phyloP scores from a whole-genome alignment of 53 echinoderm and acorn worm genomes.

The Stichopus horrens region DNA sequence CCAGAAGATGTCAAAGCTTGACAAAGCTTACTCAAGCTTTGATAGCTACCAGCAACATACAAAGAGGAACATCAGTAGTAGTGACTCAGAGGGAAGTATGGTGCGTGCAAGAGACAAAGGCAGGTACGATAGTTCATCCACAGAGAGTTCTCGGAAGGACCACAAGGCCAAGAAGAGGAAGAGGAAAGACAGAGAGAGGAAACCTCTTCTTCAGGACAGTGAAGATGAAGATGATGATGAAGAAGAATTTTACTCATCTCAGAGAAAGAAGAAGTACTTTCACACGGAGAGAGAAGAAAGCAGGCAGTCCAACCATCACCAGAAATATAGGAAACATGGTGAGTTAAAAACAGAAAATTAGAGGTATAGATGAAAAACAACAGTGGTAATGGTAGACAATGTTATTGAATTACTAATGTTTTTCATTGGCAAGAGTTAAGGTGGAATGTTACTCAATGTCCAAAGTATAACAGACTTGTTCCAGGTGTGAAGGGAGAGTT shows the following conservation, averaged over 20 bases:
- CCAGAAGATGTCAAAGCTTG: neutral
- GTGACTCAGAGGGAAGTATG: conserved; percentile 54
- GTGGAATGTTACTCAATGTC: too few relatives aligned
- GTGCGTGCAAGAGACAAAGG: conserved; percentile 5
- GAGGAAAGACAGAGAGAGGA: conserved; percentile 52
- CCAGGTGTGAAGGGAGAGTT: too few relatives aligned
- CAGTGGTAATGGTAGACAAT: neutral
- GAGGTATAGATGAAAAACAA: neutral
- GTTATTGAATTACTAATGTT: too few relatives aligned
- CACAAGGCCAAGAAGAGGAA: conserved; percentile 68
- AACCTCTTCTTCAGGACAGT: conserved; percentile 30
- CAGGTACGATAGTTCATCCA: neutral
- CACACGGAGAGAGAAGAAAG: conserved; percentile 6
- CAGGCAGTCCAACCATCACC: conserved; percentile 1
- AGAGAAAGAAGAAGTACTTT: conserved; percentile 35
- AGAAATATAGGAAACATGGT: conserved; percentile 26
- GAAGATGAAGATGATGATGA: conserved; percentile 55
- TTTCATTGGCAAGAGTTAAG: too few relatives aligned
- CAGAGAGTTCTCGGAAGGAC: neutral
- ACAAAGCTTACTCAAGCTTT: neutral
- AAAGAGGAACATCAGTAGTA: conserved; percentile 26
- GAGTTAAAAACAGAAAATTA: neutral
- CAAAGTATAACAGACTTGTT: too few relatives aligned
- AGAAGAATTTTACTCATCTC: conserved; percentile 22
- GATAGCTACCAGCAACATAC: neutral